Conservation (phyloP, 35 echinoderm and acorn worm genomes). For the Strongylocentrotus purpuratus region DNA sequence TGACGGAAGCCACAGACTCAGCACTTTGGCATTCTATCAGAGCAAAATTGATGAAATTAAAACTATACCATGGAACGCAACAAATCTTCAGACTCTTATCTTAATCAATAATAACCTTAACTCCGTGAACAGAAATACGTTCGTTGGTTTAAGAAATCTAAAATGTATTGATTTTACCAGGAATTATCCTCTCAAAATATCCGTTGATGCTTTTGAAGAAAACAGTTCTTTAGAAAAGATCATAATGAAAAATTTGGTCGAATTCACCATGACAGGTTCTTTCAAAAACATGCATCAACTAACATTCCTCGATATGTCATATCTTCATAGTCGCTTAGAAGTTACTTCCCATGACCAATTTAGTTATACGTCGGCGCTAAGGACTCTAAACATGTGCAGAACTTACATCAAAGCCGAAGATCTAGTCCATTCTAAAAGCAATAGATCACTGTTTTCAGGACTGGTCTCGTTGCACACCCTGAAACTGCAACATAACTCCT, state of each 20-base stretch:
- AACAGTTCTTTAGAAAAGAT: neutral
- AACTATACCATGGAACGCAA: neutral
- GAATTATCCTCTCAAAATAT: neutral
- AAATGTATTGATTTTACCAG: neutral
- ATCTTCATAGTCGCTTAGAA: neutral
- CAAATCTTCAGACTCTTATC: neutral
- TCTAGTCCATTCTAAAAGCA: neutral
- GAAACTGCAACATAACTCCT: neutral
- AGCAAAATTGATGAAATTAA: neutral
- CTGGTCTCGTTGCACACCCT: neutral
- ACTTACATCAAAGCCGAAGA: neutral
- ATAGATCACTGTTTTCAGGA: neutral
- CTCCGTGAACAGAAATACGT: neutral
- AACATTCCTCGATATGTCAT: neutral
- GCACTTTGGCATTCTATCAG: neutral
- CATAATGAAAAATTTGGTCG: neutral
- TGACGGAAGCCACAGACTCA: neutral
- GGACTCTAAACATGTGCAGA: neutral
- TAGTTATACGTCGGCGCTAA: neutral
- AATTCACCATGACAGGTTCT: neutral
- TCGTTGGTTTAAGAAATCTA: neutral
- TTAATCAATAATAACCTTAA: neutral
- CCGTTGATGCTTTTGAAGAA: neutral
- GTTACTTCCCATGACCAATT: neutral
- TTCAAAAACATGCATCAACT: neutral